Evolutionary conservation across 2,888 invertebrate species (phyloP).

Genomic region (Drosophila acutilabella): DNA sequence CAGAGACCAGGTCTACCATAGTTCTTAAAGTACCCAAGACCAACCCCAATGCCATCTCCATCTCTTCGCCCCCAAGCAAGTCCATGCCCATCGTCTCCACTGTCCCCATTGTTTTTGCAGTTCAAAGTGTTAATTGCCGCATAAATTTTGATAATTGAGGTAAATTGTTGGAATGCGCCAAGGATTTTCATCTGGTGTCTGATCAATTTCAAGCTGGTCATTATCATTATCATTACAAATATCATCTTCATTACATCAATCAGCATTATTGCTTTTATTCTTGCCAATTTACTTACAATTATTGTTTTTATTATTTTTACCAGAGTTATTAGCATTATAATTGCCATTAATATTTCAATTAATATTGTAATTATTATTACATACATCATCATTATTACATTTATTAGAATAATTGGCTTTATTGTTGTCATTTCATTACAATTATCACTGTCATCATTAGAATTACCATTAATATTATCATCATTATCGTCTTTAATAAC

Average conservation of each 20-base stretch:
- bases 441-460: not conserved
- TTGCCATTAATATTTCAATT: no score
- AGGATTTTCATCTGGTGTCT: slow-evolving; percentile 25
- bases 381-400: not conserved
- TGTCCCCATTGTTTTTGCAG: slow-evolving; percentile 32
- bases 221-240: not conserved
- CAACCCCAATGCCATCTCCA: not conserved
- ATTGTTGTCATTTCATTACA: not conserved
- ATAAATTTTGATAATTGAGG: slow-evolving; percentile 74
- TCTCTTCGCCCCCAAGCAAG: not conserved
- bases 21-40: slow-evolving; percentile 5
- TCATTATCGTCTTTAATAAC: no score
- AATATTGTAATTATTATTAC: not conserved
- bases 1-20: slow-evolving; percentile 32
- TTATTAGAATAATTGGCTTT: not conserved
- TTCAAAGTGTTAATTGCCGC: slow-evolving; percentile 77
- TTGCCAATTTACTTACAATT: not conserved
- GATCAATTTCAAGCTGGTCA: no score
- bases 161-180: slow-evolving; percentile 33
- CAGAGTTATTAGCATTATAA: not conserved
- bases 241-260: not conserved
- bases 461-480: no score
- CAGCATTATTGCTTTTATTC: not conserved
- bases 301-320: not conserved
- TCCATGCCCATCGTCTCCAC: not conserved